A percentile compares a stretch with the other conserved stretches of the same genome.
These are phyloP conservation scores for Erinaceus europaeus DNA, from an alignment of 2,113 vertebrate species.

Conservation along the genomic window DNA sequence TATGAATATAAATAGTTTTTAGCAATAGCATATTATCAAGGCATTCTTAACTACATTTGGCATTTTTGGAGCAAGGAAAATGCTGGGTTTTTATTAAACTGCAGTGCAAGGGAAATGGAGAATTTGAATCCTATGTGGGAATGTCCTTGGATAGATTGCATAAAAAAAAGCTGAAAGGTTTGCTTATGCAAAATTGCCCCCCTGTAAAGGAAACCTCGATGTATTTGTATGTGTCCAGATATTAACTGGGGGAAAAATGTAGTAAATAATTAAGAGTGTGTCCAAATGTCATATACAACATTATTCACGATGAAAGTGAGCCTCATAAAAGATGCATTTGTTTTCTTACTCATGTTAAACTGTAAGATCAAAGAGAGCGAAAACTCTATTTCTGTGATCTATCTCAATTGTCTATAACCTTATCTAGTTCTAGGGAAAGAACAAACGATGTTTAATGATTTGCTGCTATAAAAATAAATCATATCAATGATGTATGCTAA, in stretches of 20 bases:
- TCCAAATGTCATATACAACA: conserved; percentile 78
- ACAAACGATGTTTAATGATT: conserved; percentile 25
- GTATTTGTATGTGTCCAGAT: conserved; percentile 66
- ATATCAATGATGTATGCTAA: neutral
- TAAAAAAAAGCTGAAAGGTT: conserved; percentile 54
- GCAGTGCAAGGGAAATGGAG: conserved; percentile 60
- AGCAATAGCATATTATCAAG: conserved; percentile 81
- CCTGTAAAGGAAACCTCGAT: neutral
- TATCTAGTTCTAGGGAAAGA: conserved; percentile 37
- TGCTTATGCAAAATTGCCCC: conserved; percentile 47
- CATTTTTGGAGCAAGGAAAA: conserved; percentile 82
- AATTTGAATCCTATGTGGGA: conserved; percentile 61
- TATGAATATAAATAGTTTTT: conserved; percentile 85
- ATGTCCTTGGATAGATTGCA: conserved; percentile 69
- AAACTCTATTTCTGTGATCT: conserved; percentile 67
- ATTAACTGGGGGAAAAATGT: conserved; percentile 73
- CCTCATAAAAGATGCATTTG: conserved; percentile 83
- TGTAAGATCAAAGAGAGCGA: conserved; percentile 75
- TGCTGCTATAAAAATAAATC: neutral
- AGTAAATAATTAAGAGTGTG: conserved; percentile 81
- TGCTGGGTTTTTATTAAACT: conserved; percentile 78
- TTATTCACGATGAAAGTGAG: conserved; percentile 81
- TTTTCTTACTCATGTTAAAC: conserved; percentile 73
- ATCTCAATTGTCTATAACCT: conserved; percentile 28
- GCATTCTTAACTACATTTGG: conserved; percentile 82